Evolutionary conservation across 1,140 invertebrate species (phyloP).

Genomic region (Thrips palmi): DNA sequence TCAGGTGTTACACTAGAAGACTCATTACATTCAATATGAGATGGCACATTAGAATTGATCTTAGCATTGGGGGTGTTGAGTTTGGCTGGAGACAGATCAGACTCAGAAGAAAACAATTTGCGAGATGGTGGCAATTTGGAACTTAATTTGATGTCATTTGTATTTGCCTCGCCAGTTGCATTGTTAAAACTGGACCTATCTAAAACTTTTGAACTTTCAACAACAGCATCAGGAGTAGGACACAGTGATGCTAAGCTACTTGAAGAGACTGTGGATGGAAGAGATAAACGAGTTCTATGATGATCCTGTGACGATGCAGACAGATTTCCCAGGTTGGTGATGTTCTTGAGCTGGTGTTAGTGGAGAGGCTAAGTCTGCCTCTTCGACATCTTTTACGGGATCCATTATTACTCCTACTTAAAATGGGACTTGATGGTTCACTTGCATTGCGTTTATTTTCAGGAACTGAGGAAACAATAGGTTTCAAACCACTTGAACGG

Average conservation of each 20-base stretch:
- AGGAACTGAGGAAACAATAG: slow-evolving; percentile 7
- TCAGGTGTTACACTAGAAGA: too few species aligned
- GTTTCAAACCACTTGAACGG: background rate
- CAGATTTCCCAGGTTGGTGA: background rate
- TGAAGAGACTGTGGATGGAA: background rate
- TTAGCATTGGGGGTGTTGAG: too few species aligned
- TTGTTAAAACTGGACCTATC: too few species aligned
- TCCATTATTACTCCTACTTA: background rate
- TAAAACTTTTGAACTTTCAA: too few species aligned
- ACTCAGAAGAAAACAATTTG: too few species aligned
- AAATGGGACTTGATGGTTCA: slow-evolving; percentile 5
- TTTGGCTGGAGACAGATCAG: too few species aligned
- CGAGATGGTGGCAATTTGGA: too few species aligned
- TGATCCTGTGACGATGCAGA: background rate
- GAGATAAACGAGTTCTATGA: background rate
- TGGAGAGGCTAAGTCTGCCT: background rate
- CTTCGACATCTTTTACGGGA: background rate
- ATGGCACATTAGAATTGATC: too few species aligned
- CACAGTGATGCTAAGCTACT: background rate
- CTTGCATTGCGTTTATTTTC: slow-evolving; percentile 8
- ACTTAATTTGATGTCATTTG: too few species aligned
- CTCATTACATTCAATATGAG: too few species aligned
- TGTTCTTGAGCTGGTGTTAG: background rate
- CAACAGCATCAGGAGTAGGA: too few species aligned
- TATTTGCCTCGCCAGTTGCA: too few species aligned